A percentile compares a stretch with the other conserved stretches of the same genome.
Evolutionary conservation across 2,888 invertebrate species (phyloP).

Genomic region (Heterodera filipjevi): DNA sequence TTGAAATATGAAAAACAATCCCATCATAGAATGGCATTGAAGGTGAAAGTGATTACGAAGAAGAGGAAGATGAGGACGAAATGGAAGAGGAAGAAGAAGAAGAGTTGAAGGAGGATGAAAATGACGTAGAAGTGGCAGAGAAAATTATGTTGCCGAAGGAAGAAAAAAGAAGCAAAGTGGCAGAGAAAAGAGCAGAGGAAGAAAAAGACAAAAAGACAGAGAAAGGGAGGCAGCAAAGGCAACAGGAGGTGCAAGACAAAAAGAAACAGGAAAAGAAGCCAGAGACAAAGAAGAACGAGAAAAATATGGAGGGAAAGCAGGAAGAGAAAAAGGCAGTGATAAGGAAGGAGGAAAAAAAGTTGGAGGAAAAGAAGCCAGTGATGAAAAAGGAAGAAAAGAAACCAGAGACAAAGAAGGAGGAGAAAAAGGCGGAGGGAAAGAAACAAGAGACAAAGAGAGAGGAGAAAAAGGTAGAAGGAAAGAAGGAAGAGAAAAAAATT

Average conservation of each 20-base stretch:
- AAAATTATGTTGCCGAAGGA: neutral
- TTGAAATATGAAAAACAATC: neutral
- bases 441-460: neutral
- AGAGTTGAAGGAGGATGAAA: slow-evolving; percentile 6
- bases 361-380: neutral
- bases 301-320: slow-evolving; percentile 17
- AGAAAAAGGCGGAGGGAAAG: slow-evolving; percentile 4
- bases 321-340: neutral
- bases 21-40: neutral
- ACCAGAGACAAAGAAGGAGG: neutral
- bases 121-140: slow-evolving; percentile 18
- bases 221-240: slow-evolving; percentile 3
- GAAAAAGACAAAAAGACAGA: neutral
- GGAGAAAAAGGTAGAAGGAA: slow-evolving; percentile 21
- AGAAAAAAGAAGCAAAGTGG: neutral
- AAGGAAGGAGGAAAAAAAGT: neutral
- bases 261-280: neutral
- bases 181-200: slow-evolving; percentile 9
- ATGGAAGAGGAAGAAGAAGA: slow-evolving; percentile 7
- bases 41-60: neutral
- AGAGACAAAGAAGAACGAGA: slow-evolving; percentile 22
- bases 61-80: neutral
- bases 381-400: neutral
- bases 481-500: slow-evolving; percentile 17
- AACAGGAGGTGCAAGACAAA: slow-evolving; percentile 13